Evolutionary conservation across 30 jellyfish, hydroid and myxozoan species (phyloP).

Genomic region (Hydractinia echinata): DNA sequence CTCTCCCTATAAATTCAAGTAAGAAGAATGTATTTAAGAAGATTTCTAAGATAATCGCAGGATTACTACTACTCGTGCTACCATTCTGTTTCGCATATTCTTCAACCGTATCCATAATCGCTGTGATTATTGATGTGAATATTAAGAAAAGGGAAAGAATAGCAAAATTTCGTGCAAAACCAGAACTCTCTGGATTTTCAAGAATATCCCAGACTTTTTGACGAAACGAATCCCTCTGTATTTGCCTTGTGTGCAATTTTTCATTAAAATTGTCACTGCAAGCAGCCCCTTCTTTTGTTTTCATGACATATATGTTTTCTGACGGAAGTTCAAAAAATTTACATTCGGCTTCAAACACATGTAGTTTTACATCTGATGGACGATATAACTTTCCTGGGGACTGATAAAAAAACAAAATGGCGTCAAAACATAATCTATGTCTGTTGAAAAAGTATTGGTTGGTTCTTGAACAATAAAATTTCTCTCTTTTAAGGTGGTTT

Average conservation of each 20-base stretch:
- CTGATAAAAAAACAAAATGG: slow-evolving; percentile 72
- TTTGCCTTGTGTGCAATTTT: neutral
- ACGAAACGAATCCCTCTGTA: neutral
- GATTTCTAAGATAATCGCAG: slow-evolving; percentile 36
- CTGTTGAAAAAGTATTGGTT: slow-evolving; percentile 32
- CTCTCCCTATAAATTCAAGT: slow-evolving; percentile 36
- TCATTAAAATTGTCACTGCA: neutral
- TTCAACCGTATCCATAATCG: slow-evolving; percentile 58
- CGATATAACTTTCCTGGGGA: slow-evolving; percentile 59
- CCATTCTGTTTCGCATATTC: neutral
- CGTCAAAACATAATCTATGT: slow-evolving; percentile 56
- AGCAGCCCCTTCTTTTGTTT: slow-evolving; percentile 44
- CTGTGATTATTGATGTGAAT: slow-evolving; percentile 36
- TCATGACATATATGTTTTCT: slow-evolving; percentile 40
- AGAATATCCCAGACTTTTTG: slow-evolving; percentile 41
- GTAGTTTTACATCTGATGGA: slow-evolving; percentile 48
- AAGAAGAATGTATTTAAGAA: slow-evolving; percentile 42
- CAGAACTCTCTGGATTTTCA: slow-evolving; percentile 60
- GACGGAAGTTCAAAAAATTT: slow-evolving; percentile 43
- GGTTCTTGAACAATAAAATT: slow-evolving; percentile 2
- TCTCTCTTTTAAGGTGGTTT: slow-evolving; percentile 33
- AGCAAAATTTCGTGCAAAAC: slow-evolving; percentile 39
- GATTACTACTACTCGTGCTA: neutral
- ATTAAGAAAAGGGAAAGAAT: slow-evolving; percentile 16
- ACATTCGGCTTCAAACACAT: slow-evolving; percentile 52